Percentiles rank a stretch among this genome's conserved stretches.
Conservation (phyloP, 2,888 invertebrate genomes). For the Unio pictorum region DNA sequence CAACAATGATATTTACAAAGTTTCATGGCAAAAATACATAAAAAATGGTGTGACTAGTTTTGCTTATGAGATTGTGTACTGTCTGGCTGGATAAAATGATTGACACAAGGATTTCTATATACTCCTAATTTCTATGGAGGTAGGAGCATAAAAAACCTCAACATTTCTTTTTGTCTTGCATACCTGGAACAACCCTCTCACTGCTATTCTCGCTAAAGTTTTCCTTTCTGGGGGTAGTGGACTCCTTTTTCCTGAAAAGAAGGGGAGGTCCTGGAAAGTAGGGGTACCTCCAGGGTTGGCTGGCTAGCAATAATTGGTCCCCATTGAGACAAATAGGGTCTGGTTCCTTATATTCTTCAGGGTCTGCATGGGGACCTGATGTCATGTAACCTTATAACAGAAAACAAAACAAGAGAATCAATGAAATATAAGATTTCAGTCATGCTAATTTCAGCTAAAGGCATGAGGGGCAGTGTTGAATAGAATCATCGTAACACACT, state of each 20-base stretch:
- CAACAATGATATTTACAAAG: no score
- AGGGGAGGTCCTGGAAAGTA: conserved; percentile 37
- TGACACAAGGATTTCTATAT: no score
- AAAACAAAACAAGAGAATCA: neutral
- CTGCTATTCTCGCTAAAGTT: neutral
- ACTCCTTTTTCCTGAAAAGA: conserved; percentile 20
- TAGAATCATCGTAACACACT: no score
- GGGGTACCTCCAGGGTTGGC: conserved; percentile 46
- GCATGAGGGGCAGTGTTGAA: no score
- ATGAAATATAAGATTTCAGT: neutral
- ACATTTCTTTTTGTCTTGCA: neutral
- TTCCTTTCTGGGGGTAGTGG: no score
- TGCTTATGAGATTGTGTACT: no score
- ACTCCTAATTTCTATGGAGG: no score
- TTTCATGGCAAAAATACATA: no score
- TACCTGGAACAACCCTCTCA: conserved; percentile 24
- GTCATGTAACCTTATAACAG: conserved; percentile 63
- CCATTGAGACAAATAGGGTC: conserved; percentile 49
- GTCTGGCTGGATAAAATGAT: no score
- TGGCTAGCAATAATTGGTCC: conserved; percentile 42
- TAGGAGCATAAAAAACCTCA: no score
- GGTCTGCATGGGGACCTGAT: conserved; percentile 60
- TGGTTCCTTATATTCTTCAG: conserved; percentile 55
- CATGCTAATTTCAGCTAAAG: no score
- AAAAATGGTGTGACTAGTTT: no score